These are phyloP conservation scores for Enteromius argenteus DNA, from an alignment of 2,797 vertebrate genomes.

Conservation along the genomic window DNA sequence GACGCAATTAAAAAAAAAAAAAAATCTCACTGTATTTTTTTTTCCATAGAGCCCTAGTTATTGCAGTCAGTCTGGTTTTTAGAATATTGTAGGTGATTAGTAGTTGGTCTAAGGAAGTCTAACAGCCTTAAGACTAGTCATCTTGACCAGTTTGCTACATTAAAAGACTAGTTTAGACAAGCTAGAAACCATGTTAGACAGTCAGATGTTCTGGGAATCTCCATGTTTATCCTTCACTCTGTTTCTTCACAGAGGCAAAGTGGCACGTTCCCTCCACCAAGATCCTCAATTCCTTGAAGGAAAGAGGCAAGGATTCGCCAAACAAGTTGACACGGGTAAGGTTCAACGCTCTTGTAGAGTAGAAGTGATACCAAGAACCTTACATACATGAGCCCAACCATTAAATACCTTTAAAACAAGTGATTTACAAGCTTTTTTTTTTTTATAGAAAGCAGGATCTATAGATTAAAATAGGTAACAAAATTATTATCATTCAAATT, in stretches of 20 bases:
- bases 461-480: not conserved
- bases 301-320: conserved; percentile 90
- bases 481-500: not conserved
- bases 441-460: not conserved
- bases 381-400: not conserved
- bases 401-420: not conserved
- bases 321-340: conserved; percentile 93
- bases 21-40: not conserved
- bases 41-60: not conserved
- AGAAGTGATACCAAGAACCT: not conserved
- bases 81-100: not conserved
- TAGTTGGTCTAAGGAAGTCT: not conserved
- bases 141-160: not conserved
- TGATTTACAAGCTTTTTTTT: not conserved
- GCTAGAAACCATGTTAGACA: not conserved
- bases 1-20: not conserved
- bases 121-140: not conserved
- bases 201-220: not conserved
- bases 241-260: conserved; percentile 83
- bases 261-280: conserved; percentile 92
- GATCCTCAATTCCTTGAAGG: conserved; percentile 91
- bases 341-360: not conserved
- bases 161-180: not conserved
- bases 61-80: not conserved
- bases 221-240: not conserved